Evolutionary conservation across 2,797 vertebrate genomes (phyloP), one percentile per base, ranked within the genome.

Genomic region (Phylloscopus collybita): DNA sequence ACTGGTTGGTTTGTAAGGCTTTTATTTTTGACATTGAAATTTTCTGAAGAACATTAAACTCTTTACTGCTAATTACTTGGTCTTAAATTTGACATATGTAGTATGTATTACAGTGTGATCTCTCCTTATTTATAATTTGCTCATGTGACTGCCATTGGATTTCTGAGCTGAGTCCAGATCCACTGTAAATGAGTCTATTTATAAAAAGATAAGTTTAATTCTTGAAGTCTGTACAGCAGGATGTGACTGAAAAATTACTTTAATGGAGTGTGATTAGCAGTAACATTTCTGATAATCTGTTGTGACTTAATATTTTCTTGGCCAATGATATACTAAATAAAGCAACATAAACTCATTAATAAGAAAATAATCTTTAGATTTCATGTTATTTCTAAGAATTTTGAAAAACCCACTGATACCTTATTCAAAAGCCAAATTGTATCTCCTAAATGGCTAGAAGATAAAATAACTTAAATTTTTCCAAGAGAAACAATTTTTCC

Each of bases 351-450:
- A 54, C 25, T 45, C 10, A 44, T 57, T 42, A 50, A 21, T 26
- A 47, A 65, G 5, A 61, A 80, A 40, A 72, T 13, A 32, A n/a
- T 47, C 2, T 38, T 20, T 79, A 22, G 25, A 50, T 70, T 84
- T 64, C 16, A 17, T 54, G 30, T 30, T 16, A 62, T 10, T 10
- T 49, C 29, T 67, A 20, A 21, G 34, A 47, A 6, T 38, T 50
- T 38, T 50, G 9, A 15, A 23, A 5, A 4, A 0, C 2, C 20
- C 13, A 15, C 3, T 50, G 19, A 17, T 30, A 29, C 29, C 9
- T 51, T 23, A 29, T 38, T 64, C 7, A 47, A 29, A 34, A 54
- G 9, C 13, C 4, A 66, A 29, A 64, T 49, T 81, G 69, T 34
- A 64, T 11, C 11, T 51, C 17, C 9, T 57, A 56, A 26, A 6